Percentiles rank a stretch among this genome's conserved stretches.
Conservation (phyloP, 2,888 invertebrate species). For the Cephonodes hylas region DNA sequence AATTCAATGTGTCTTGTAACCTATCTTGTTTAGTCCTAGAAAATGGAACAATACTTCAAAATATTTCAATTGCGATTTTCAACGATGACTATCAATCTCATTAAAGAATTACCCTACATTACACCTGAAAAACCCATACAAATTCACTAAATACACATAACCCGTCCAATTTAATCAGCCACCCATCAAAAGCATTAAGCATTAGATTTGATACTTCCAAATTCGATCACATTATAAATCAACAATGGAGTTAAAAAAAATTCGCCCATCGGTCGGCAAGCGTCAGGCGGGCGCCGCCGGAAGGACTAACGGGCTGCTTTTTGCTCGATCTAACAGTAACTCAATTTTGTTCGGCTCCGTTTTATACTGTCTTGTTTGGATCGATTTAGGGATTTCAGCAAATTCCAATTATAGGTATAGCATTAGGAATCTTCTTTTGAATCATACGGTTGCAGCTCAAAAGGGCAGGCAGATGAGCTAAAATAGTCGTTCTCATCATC, state of each 20-base stretch:
- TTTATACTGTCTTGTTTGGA: constrained; percentile 56
- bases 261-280: constrained; percentile 22
- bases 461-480: too few species aligned
- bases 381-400: constrained; percentile 46
- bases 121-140: too few species aligned
- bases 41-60: too few species aligned
- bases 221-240: constrained; percentile 7
- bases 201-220: background rate
- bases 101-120: too few species aligned
- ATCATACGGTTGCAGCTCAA: background rate
- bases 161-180: background rate
- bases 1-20: too few species aligned
- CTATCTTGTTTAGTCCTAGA: too few species aligned
- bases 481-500: too few species aligned
- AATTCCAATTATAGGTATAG: constrained; percentile 18
- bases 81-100: too few species aligned
- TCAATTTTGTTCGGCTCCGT: constrained; percentile 33
- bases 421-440: background rate
- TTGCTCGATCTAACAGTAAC: constrained; percentile 49
- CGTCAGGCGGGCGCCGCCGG: constrained; percentile 40
- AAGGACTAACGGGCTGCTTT: constrained; percentile 57
- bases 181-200: background rate
- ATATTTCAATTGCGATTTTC: too few species aligned
- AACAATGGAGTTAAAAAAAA: constrained; percentile 21
- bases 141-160: background rate